phyloP scores from a whole-genome alignment of 2,797 vertebrate species.

The Labeo calbasu region DNA sequence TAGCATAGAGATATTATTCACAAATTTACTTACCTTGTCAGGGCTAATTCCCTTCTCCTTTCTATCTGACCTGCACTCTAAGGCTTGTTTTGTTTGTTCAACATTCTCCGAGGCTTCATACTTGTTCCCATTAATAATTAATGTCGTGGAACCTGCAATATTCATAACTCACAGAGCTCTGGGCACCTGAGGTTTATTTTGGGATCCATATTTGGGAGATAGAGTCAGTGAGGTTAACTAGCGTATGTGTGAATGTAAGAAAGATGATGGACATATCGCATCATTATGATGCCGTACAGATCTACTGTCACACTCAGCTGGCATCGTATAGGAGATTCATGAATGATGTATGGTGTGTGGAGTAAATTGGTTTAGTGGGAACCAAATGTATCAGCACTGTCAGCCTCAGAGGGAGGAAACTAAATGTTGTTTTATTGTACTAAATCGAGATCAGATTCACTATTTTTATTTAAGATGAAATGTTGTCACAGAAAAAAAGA shows the following conservation, averaged over 20 bases:
- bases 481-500: not conserved
- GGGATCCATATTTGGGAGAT: slow-evolving; percentile 71
- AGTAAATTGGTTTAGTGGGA: slow-evolving; percentile 28
- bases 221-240: slow-evolving; percentile 42
- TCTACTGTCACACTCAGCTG: slow-evolving; percentile 27
- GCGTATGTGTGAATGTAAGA: slow-evolving; percentile 18
- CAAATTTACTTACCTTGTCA: not conserved
- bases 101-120: slow-evolving; percentile 72
- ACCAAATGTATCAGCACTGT: not conserved
- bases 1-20: not conserved
- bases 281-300: slow-evolving; percentile 37
- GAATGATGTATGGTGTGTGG: slow-evolving; percentile 10
- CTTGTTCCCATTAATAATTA: slow-evolving; percentile 83
- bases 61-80: slow-evolving; percentile 41
- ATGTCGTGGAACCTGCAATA: slow-evolving; percentile 76
- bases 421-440: not conserved
- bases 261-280: slow-evolving; percentile 43
- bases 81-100: slow-evolving; percentile 71
- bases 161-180: slow-evolving; percentile 75
- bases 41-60: slow-evolving; percentile 35
- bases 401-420: not conserved
- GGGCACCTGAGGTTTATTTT: slow-evolving; percentile 72
- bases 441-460: not conserved
- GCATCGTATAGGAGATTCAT: not conserved
- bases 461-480: not conserved